Evolutionary conservation across 2,797 vertebrate species (phyloP).

Genomic region (Crocidura indochinensis): DNA sequence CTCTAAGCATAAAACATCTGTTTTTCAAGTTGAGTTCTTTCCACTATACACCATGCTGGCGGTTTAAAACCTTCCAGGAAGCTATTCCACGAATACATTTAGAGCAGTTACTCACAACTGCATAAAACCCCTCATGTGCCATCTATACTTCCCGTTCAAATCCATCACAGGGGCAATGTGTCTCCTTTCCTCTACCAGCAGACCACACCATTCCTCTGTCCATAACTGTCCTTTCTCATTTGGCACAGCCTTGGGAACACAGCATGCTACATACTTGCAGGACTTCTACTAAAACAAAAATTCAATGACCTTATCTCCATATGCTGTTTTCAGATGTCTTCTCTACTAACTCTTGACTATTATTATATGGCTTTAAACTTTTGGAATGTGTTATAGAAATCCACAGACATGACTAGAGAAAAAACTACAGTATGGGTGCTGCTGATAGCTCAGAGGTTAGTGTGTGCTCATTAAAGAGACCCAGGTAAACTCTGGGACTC

Average conservation of each 20-base stretch:
- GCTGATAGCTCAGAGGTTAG: too few species aligned
- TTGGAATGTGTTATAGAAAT: slow-evolving; percentile 45
- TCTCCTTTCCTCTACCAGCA: neutral
- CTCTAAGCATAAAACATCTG: neutral
- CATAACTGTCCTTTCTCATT: neutral
- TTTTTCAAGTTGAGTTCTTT: slow-evolving; percentile 39
- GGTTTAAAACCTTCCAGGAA: slow-evolving; percentile 42
- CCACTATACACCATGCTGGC: neutral
- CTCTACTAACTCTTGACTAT: neutral
- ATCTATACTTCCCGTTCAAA: neutral
- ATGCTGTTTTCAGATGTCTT: neutral
- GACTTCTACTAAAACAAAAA: slow-evolving; percentile 21
- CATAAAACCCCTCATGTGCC: neutral
- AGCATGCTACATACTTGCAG: neutral
- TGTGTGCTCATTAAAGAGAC: too few species aligned
- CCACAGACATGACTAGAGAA: too few species aligned
- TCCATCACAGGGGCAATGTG: neutral
- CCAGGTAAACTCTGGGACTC: too few species aligned
- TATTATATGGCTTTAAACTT: slow-evolving; percentile 37
- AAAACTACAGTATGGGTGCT: too few species aligned
- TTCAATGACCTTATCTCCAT: neutral
- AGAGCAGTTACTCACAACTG: neutral
- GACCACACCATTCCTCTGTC: neutral
- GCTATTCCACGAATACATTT: neutral
- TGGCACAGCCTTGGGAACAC: neutral